Percentiles rank a stretch among this genome's conserved stretches.
These are phyloP conservation scores for Sciurus carolinensis DNA, from an alignment of 2,797 vertebrate species.

Conservation along the genomic window DNA sequence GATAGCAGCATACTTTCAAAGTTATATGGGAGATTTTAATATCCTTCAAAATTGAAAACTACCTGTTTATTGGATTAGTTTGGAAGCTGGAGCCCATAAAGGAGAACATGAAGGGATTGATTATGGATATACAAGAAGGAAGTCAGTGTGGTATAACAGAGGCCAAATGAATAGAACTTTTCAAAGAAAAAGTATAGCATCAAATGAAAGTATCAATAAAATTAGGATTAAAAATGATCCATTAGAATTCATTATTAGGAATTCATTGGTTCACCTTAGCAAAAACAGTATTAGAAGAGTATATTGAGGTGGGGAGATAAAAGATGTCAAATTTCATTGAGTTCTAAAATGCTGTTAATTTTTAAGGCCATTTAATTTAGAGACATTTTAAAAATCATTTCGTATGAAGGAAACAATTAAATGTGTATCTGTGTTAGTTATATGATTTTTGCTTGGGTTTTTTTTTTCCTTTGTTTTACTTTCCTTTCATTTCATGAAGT, in stretches of 20 bases:
- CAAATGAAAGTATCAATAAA: neutral
- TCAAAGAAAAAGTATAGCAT: neutral
- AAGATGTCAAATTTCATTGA: constrained; percentile 16
- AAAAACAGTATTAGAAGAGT: constrained; percentile 7
- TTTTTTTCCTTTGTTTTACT: neutral
- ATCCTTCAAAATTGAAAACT: neutral
- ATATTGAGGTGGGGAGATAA: neutral
- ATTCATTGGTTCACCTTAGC: constrained; percentile 7
- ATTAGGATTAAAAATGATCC: neutral
- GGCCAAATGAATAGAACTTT: constrained; percentile 23
- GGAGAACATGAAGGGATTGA: neutral
- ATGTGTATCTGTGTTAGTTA: constrained; percentile 5
- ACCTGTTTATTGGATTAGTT: neutral
- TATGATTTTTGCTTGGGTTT: neutral
- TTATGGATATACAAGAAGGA: neutral
- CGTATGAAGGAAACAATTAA: constrained; percentile 26
- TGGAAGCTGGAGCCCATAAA: neutral
- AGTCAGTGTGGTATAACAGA: neutral
- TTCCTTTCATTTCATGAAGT: constrained; percentile 56
- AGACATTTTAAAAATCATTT: neutral
- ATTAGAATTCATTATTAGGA: constrained; percentile 40
- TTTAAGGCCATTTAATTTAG: constrained; percentile 40
- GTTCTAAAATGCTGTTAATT: constrained; percentile 62
- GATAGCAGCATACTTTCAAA: neutral
- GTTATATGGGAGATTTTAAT: neutral